Conservation (phyloP, 1,140 invertebrate genomes). For the Tetramorium simillimum region DNA sequence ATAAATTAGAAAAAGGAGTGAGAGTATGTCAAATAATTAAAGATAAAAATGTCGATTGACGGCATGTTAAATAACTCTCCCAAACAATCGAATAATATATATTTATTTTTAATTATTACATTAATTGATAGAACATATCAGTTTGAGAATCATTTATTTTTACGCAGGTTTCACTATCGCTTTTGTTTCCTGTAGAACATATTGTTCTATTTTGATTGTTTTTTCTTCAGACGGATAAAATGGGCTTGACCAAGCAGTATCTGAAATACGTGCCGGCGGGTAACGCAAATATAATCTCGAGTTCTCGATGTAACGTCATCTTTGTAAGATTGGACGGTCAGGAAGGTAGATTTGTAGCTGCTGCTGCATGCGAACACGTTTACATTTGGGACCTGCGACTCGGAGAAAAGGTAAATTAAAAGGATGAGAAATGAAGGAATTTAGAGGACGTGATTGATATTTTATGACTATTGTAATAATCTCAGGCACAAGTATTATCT, state of each 20-base stretch:
- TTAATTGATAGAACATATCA: too few species aligned
- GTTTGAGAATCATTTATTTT: too few species aligned
- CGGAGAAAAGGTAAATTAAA: constrained; percentile 91
- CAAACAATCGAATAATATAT: too few species aligned
- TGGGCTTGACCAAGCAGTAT: constrained; percentile 99
- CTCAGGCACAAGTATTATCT: constrained; percentile 89
- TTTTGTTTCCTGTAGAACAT: background rate
- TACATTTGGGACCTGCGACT: constrained; percentile 97
- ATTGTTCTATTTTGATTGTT: background rate
- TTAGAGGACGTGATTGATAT: background rate
- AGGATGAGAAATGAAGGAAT: background rate
- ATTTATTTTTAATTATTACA: too few species aligned
- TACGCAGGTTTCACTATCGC: background rate
- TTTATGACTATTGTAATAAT: constrained; percentile 27
- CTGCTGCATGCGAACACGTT: constrained; percentile 96
- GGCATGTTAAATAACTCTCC: too few species aligned
- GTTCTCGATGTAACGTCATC: constrained; percentile 90
- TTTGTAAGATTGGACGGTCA: constrained; percentile 92
- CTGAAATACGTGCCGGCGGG: constrained; percentile 93
- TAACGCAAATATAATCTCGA: constrained; percentile 95
- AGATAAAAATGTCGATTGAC: too few species aligned
- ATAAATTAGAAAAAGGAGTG: too few species aligned
- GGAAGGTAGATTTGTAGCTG: constrained; percentile 93
- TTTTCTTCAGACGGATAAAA: constrained; percentile 81
- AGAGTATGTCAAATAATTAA: too few species aligned